Evolutionary conservation across 2,113 vertebrate genomes (phyloP), one percentile per base, ranked within the genome.

Genomic region (Pseudorectes ferrugineus): DNA sequence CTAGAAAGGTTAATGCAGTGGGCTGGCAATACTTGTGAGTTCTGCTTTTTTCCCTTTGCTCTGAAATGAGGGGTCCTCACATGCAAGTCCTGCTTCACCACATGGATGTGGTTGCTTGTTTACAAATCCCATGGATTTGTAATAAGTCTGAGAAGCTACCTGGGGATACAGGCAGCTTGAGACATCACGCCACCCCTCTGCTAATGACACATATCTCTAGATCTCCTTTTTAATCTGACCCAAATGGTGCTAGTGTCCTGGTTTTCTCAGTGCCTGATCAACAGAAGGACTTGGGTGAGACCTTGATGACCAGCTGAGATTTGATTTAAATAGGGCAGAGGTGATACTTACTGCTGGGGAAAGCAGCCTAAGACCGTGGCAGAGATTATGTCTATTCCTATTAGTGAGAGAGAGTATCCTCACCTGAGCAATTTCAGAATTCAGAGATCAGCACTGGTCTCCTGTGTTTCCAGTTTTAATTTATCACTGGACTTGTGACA

Each of bases 301-400:
- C 70, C 89, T 58, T 63, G 92, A 29, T 88, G 67, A 74, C 61
- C 83, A 59, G 49, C 46, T 75, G 72, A 95, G 77, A 73, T 88
- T 89, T 91, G 88, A 93, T 79, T 76, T 94, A 95, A 95, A 68
- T 76, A 85, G 77, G 71, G 68, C 68, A 85, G 85, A 88, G 54
- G 66, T 81, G 66, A 79, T 63, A 25, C 67, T 61, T 84, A 42
- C 33, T 90, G 72, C 55, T 63, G 83, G 68, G 91, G 89, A 94
- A 94, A 95, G 85, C 79, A 74, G 70, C 75, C 91, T 92, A 88
- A 66, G 42, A 62, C 46, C 3, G 2, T 46, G 38, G 35, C 29
- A 83, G 67, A 70, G 78, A 80, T 93, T 54, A 76, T 52, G 54
- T 68, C 57, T 80, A 22, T 79, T 79, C 16, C 62, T 65, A 4